These are phyloP conservation scores for Tyrannus savana DNA, from an alignment of 2,113 vertebrate species.

Conservation along the genomic window DNA sequence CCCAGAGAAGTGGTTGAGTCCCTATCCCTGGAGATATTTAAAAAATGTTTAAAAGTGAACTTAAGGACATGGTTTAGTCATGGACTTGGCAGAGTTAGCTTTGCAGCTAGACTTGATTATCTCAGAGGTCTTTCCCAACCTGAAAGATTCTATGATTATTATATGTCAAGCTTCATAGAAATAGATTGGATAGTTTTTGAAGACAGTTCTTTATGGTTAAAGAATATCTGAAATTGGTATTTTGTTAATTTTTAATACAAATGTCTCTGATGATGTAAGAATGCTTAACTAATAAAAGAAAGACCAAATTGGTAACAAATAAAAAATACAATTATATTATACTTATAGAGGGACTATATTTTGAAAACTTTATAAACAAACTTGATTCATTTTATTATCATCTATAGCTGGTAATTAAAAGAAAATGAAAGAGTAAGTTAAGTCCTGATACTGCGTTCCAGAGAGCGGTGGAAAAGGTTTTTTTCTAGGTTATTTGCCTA, in stretches of 20 bases:
- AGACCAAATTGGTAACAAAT: neutral
- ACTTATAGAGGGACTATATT: neutral
- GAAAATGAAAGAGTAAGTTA: neutral
- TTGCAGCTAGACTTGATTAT: neutral
- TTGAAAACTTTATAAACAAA: neutral
- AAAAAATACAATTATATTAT: neutral
- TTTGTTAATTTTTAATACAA: neutral
- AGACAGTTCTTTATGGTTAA: neutral
- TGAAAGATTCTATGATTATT: neutral
- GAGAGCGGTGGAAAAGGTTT: neutral
- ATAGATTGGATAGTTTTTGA: neutral
- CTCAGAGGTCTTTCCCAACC: neutral
- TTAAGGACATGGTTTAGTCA: rapidly evolving
- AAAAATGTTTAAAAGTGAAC: neutral
- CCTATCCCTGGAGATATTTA: neutral
- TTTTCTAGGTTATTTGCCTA: neutral
- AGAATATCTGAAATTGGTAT: neutral
- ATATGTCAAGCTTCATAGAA: neutral
- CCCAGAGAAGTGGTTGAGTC: neutral
- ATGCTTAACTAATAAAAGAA: neutral
- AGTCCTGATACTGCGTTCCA: neutral
- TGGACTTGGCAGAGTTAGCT: rapidly evolving
- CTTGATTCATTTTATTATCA: neutral
- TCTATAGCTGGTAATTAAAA: neutral
- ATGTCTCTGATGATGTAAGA: neutral